Evolutionary conservation across 2,888 invertebrate species (phyloP).

Genomic region (Limnephilus marmoratus): DNA sequence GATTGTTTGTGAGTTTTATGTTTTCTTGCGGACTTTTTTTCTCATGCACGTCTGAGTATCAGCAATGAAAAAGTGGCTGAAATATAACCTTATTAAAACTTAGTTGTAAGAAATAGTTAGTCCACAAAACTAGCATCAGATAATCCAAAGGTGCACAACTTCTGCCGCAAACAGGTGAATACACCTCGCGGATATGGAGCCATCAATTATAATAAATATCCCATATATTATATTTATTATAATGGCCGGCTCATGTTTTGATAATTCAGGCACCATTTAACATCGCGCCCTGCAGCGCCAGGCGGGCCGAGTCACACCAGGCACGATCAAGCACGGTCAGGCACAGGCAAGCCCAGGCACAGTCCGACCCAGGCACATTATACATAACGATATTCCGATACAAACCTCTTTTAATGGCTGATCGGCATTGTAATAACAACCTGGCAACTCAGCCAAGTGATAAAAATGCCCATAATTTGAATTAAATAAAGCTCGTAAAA

Average conservation of each 20-base stretch:
- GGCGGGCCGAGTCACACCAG: neutral
- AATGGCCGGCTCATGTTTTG: constrained; percentile 65
- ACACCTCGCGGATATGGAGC: constrained; percentile 59
- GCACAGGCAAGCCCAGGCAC: neutral
- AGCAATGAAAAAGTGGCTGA: too few species aligned
- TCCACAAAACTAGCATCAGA: neutral
- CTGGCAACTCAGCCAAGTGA: neutral
- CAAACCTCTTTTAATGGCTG: neutral
- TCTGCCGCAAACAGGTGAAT: constrained; percentile 36
- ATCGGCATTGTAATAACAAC: neutral
- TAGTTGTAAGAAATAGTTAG: neutral
- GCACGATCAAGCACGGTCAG: neutral
- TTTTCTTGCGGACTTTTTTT: too few species aligned
- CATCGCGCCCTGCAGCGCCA: constrained; percentile 12
- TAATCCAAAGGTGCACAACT: neutral
- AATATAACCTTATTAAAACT: too few species aligned
- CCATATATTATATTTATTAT: constrained; percentile 65
- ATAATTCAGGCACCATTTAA: constrained; percentile 60
- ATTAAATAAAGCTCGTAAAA: constrained; percentile 31
- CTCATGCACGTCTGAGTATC: too few species aligned
- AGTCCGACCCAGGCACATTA: neutral
- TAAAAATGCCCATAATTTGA: constrained; percentile 51
- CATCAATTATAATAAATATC: constrained; percentile 65
- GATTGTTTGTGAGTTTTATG: too few species aligned
- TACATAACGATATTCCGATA: constrained; percentile 24